phyloP scores from a whole-genome alignment of 1,140 invertebrate genomes.

The Triops longicaudatus region DNA sequence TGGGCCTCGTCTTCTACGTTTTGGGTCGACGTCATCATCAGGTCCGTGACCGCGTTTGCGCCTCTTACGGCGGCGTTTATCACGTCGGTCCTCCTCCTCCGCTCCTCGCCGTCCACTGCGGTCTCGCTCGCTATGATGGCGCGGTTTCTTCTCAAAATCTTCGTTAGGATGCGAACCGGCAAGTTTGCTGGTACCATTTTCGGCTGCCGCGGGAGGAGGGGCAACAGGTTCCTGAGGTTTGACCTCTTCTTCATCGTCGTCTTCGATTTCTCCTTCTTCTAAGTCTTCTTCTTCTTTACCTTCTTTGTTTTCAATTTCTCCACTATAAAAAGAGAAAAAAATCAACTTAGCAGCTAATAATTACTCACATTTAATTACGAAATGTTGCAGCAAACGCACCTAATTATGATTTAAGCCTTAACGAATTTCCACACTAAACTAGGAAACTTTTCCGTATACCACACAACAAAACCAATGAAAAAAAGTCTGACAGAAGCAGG shows the following conservation, averaged over 20 bases:
- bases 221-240: background rate
- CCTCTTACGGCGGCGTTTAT: conserved; percentile 20
- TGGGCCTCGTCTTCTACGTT: conserved; percentile 31
- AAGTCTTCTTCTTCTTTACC: conserved; percentile 32
- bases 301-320: background rate
- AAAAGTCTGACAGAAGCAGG: no score
- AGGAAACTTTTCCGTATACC: background rate
- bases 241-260: conserved; percentile 32
- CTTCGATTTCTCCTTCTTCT: conserved; percentile 35
- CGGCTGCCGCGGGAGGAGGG: background rate
- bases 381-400: no score
- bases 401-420: no score
- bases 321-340: background rate
- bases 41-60: conserved; percentile 21
- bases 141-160: conserved; percentile 18
- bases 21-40: conserved; percentile 26
- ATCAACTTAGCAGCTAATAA: background rate
- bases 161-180: conserved; percentile 17
- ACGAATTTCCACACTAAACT: no score
- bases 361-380: no score
- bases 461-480: no score
- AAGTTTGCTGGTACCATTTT: conserved; percentile 20
- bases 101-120: conserved; percentile 12
- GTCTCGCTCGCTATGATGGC: background rate
- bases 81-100: conserved; percentile 20